phyloP scores from a whole-genome alignment of 2,113 vertebrate genomes.

The Trachemys scripta region DNA sequence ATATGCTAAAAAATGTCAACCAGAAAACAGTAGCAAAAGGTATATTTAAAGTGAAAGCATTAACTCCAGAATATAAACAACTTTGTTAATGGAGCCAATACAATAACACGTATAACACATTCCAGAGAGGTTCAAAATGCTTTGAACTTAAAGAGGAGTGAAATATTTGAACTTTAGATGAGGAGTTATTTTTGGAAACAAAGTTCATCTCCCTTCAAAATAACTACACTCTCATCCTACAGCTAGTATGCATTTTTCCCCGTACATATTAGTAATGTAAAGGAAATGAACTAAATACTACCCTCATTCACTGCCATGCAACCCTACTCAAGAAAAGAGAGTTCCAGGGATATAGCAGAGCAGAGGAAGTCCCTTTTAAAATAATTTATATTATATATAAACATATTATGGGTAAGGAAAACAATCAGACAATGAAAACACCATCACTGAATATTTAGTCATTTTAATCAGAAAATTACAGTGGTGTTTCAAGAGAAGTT shows the following conservation, averaged over 20 bases:
- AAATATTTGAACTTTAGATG: neutral
- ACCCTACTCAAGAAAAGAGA: neutral
- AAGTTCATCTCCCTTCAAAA: neutral
- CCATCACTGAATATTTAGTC: neutral
- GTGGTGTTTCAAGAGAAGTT: neutral
- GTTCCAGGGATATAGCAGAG: neutral
- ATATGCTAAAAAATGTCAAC: neutral
- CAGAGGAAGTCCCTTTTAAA: neutral
- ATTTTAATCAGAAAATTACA: neutral
- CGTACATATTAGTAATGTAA: neutral
- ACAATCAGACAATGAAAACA: neutral
- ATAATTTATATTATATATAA: neutral
- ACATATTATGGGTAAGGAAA: neutral
- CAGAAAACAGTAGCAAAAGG: neutral
- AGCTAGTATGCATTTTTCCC: fast-evolving
- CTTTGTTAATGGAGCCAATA: slow-evolving; percentile 27
- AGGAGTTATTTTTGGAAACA: neutral
- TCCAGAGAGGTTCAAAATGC: slow-evolving; percentile 23
- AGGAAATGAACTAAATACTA: neutral
- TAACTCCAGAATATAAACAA: neutral
- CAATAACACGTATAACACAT: slow-evolving; percentile 5
- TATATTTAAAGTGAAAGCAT: neutral
- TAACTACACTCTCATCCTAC: fast-evolving
- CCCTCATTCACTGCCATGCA: neutral
- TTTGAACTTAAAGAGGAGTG: neutral